Base-by-base conservation (phyloP, 2,797 vertebrate genomes). In the Hybognathus amarus region DNA sequence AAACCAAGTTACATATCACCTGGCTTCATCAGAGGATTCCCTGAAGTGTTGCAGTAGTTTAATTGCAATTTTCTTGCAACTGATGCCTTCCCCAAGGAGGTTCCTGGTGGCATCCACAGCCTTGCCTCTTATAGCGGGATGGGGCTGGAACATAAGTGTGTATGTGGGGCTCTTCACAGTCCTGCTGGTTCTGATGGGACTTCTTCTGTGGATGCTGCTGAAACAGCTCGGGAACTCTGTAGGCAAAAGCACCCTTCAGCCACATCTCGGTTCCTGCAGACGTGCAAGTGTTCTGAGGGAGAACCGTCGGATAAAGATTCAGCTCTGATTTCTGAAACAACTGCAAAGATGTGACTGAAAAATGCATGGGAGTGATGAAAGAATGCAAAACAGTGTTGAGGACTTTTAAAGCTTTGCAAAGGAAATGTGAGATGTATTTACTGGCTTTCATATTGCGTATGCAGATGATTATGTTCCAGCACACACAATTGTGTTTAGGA, bases 171-270 rank as follows among this genome's bases (percentile, higher is more conserved):
- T 96, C 38, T 95, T 96, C 87, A 90, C 93, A 17, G 83, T 94
- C 6, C 85, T 96, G 86, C 90, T 96, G n/a, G 88, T 97, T 47
- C 87, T 97, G 0, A 91, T 97, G 87, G 88, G 95, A 88, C 94
- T 98, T 2, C 93, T 98, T 54, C 95, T 98, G 80, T 97, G 96
- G 94, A 90, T 96, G 92, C 94, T 98, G 79, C 92, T 97, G 85
- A 94, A 93, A 86, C 97, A 98, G 93, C 95, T 98, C 89, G 94
- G 95, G 84, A 95, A 96, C 93, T 97, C 97, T 0, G 95, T 96
- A 88, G 94, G 93, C 1, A 94, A 94, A 36, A 89, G 90, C 0
- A 85, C 85, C 5, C 88, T 96, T 63, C 95, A 96, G 80, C 94
- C 94, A 30, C 76, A 82, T n/a, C 89, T 91, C 71, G 93, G 92